phyloP scores from a whole-genome alignment of 2,113 vertebrate genomes.

The Synodontis membranacea region DNA sequence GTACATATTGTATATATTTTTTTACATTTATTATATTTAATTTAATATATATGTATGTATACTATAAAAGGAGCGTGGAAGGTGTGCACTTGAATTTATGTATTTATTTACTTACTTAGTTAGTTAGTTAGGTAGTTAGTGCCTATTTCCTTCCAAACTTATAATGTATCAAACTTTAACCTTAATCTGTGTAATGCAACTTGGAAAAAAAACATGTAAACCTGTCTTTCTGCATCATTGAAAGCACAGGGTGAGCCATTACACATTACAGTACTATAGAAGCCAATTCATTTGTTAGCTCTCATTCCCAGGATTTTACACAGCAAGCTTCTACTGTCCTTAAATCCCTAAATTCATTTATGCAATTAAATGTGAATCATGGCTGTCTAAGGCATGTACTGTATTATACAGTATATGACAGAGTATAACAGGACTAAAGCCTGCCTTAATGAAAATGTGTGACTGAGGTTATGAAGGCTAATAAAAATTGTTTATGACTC shows the following conservation, averaged over 20 bases:
- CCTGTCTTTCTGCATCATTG: background rate
- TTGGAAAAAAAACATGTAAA: background rate
- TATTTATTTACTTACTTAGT: background rate
- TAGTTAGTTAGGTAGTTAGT: too few species aligned
- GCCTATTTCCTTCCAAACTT: background rate
- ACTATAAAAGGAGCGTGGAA: background rate
- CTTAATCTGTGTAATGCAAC: background rate
- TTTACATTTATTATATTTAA: background rate
- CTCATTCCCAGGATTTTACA: background rate
- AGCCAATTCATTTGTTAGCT: background rate
- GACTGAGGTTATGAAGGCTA: background rate
- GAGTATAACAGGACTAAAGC: background rate
- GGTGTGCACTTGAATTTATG: background rate
- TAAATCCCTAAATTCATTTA: background rate
- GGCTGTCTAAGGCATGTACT: background rate
- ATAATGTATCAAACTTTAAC: background rate
- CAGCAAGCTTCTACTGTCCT: background rate
- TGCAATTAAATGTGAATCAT: background rate
- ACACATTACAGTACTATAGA: background rate
- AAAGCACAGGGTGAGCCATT: background rate
- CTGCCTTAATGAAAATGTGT: slow-evolving; percentile 14
- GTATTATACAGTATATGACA: slow-evolving; percentile 16
- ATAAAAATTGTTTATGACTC: slow-evolving; percentile 20
- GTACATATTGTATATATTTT: background rate
- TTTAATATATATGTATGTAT: background rate